Base-by-base conservation (phyloP, 2,797 vertebrate species). In the Eulemur coronatus region DNA sequence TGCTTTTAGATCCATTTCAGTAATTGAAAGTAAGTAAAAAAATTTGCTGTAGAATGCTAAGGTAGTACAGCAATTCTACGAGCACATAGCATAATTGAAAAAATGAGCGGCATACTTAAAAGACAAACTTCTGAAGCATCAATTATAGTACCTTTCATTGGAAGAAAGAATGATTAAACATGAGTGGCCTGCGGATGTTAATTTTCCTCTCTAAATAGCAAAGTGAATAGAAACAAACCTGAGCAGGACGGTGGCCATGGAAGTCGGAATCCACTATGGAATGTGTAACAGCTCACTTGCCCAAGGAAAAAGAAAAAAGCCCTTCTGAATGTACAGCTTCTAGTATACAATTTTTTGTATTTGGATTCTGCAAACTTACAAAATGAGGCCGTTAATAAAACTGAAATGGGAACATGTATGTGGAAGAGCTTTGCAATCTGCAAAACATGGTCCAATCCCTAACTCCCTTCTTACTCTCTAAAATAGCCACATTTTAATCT, bases 1-100 rank as follows among this genome's bases (percentile, higher is more conserved):
- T 69, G 24, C 61, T 85, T 3, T 67, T 50, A 81, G 69, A 38
- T 43, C 52, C 73, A 78, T 94, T 80, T 84, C 48, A 55, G 35
- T 85, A 43, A 69, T 35, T 75, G 35, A 73, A 93, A 81, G 57
- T 73, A 57, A 92, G 78, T 65, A 67, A 85, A 46, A 72, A 73
- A 50, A 43, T 26, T 28, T 50, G 50, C 38, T 70, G 26, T 50
- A 10, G 70, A 17, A 38, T 24, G 22, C 50, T 33, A 61, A 61
- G 11, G 30, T 78, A 4, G 2, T 33, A 10, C 5, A 24, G 61
- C 67, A 59, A 35, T 61, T 50, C 38, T 78, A 1, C 52, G 22
- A 65, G 33, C 17, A 50, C 48, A 28, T 15, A 14, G 22, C 26
- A 4, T n/a, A 38, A 52, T 43, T 67, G 59, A n/a, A 48, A 48